A percentile compares a stretch with the other conserved stretches of the same genome.
Evolutionary conservation across 2,797 vertebrate genomes (phyloP).

Genomic region (Oophaga sylvatica): DNA sequence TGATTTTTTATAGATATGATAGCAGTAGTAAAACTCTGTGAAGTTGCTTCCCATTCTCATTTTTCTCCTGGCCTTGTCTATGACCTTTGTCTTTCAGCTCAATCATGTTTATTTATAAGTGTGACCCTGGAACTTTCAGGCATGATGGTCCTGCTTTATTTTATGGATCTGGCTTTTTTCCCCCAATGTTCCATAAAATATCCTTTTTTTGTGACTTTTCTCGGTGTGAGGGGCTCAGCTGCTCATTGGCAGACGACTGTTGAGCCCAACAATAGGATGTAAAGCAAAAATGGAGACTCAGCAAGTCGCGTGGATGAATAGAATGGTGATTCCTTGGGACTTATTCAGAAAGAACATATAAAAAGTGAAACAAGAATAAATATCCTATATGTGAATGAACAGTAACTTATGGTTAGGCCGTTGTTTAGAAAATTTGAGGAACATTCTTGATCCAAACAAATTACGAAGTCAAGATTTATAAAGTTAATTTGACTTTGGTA

Average conservation of each 20-base stretch:
- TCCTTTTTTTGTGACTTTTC: slow-evolving; percentile 9
- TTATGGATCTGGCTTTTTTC: background rate
- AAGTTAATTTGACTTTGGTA: no score
- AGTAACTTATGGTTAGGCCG: background rate
- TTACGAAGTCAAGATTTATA: no score
- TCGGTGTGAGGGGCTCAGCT: background rate
- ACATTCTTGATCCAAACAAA: background rate
- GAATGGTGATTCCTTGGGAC: background rate
- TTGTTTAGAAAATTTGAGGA: background rate
- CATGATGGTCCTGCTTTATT: background rate
- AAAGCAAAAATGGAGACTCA: background rate
- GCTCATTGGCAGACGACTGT: background rate
- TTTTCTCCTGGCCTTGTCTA: background rate
- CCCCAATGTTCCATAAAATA: background rate
- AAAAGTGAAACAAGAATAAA: background rate
- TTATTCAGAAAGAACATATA: background rate
- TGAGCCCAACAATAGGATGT: background rate
- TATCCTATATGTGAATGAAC: background rate
- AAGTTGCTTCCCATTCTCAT: background rate
- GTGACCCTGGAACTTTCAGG: background rate
- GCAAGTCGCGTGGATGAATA: background rate
- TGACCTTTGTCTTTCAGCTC: background rate
- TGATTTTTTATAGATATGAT: background rate
- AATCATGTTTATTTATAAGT: slow-evolving; percentile 10
- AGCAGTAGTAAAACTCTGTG: background rate